These are phyloP conservation scores for Carduelis carduelis DNA, from an alignment of 2,797 vertebrate genomes.

Conservation along the genomic window DNA sequence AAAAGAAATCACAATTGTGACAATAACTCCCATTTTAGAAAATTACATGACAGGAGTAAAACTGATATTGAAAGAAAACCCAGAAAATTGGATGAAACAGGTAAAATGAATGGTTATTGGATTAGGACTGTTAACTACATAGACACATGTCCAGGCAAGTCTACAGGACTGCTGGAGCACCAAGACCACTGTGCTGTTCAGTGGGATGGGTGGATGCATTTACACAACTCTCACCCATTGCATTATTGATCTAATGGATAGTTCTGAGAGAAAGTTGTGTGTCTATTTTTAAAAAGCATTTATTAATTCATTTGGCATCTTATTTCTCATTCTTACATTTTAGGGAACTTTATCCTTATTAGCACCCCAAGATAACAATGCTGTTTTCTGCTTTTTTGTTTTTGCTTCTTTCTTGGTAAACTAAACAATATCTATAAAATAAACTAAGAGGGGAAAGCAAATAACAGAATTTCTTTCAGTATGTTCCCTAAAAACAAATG, in stretches of 20 bases:
- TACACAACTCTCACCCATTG: not conserved
- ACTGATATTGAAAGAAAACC: not conserved
- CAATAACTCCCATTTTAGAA: not conserved
- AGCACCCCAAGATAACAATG: not conserved
- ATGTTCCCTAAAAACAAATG: not conserved
- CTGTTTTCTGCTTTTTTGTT: not conserved
- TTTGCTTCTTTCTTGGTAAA: not conserved
- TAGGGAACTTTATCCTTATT: not conserved
- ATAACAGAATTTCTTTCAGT: not conserved
- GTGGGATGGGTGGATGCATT: fast-evolving
- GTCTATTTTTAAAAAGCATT: not conserved
- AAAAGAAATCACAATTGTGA: not conserved
- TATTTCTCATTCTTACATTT: not conserved
- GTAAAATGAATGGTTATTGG: not conserved
- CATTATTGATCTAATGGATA: not conserved
- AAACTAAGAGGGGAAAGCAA: not conserved
- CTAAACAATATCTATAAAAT: not conserved
- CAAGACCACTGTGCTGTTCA: not conserved
- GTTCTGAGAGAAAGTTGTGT: not conserved
- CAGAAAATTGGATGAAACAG: not conserved
- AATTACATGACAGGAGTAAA: not conserved
- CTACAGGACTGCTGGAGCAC: not conserved
- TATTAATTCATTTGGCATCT: not conserved
- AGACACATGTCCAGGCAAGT: fast-evolving
- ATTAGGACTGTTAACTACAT: not conserved